Conservation (phyloP, 2,113 vertebrate species). For the Symphodus melops region DNA sequence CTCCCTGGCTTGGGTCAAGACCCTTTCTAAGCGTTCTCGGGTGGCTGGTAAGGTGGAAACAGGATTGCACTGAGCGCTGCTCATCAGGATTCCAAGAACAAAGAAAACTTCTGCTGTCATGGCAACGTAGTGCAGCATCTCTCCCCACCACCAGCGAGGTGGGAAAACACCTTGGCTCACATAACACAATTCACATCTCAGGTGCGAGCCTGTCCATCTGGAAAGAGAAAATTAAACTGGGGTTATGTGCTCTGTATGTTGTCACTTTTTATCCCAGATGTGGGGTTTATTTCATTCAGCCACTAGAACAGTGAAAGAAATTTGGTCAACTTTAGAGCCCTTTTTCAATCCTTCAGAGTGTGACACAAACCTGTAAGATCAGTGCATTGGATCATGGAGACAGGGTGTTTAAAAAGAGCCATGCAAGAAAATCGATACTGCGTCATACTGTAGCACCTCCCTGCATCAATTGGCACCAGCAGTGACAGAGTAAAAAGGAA, state of each 20-base stretch:
- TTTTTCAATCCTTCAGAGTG: slow-evolving; percentile 36
- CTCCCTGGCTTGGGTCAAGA: slow-evolving; percentile 86
- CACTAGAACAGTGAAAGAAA: slow-evolving; percentile 22
- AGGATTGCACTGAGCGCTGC: slow-evolving; percentile 87
- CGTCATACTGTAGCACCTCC: slow-evolving; percentile 64
- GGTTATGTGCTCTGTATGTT: slow-evolving; percentile 67
- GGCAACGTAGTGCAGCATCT: slow-evolving; percentile 89
- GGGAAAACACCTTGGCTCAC: slow-evolving; percentile 88
- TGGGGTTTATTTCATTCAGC: slow-evolving; percentile 43
- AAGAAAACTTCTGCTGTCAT: slow-evolving; percentile 94
- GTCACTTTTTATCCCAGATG: slow-evolving; percentile 56
- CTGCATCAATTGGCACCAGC: slow-evolving; percentile 61
- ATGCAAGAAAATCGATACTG: slow-evolving; percentile 67
- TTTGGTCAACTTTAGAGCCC: not conserved
- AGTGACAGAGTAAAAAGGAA: slow-evolving; percentile 54
- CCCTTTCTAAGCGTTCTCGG: slow-evolving; percentile 76
- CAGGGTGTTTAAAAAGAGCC: slow-evolving; percentile 48
- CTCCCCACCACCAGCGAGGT: slow-evolving; percentile 91
- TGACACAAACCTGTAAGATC: slow-evolving; percentile 48
- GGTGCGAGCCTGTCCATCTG: slow-evolving; percentile 80
- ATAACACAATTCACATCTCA: slow-evolving; percentile 84
- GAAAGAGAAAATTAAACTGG: slow-evolving; percentile 75
- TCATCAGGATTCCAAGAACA: slow-evolving; percentile 91
- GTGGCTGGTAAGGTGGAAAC: slow-evolving; percentile 86
- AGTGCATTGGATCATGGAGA: slow-evolving; percentile 62